phyloP scores from a whole-genome alignment of 2,888 invertebrate genomes.

The Zonitis immaculata region DNA sequence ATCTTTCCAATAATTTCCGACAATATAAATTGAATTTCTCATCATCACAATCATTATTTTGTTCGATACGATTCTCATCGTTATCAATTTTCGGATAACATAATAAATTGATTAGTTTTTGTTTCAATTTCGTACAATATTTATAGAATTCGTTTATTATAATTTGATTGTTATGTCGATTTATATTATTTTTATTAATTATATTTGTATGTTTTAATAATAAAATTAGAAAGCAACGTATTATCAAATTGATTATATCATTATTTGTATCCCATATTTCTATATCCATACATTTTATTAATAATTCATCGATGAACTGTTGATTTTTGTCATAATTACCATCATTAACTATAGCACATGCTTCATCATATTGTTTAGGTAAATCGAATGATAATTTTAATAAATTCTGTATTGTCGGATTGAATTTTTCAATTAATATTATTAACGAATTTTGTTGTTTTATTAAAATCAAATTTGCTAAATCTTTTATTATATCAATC shows the following conservation, averaged over 20 bases:
- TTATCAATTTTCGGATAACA: conserved; percentile 27
- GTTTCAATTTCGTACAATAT: conserved; percentile 33
- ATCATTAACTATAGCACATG: conserved; percentile 34
- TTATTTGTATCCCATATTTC: conserved; percentile 51
- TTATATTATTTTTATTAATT: conserved; percentile 24
- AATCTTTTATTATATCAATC: conserved; percentile 27
- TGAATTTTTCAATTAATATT: conserved; percentile 22
- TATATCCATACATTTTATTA: conserved; percentile 41
- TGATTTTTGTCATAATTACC: conserved; percentile 22
- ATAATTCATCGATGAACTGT: conserved; percentile 39
- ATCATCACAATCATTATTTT: conserved; percentile 14
- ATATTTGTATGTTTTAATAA: conserved; percentile 54
- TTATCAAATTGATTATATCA: conserved; percentile 49
- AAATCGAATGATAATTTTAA: conserved; percentile 39
- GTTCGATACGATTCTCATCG: conserved; percentile 9
- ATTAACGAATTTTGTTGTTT: conserved; percentile 21
- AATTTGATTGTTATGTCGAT: conserved; percentile 30
- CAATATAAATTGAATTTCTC: conserved; percentile 42
- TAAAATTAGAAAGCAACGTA: conserved; percentile 51
- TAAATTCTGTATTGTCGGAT: conserved; percentile 31
- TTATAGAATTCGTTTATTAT: conserved; percentile 44
- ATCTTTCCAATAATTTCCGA: conserved; percentile 49
- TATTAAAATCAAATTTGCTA: conserved; percentile 24
- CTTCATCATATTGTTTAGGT: conserved; percentile 43
- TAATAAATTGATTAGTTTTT: conserved; percentile 37